phyloP scores from a whole-genome alignment of 2,113 vertebrate species.

The Chlorocebus sabaeus region DNA sequence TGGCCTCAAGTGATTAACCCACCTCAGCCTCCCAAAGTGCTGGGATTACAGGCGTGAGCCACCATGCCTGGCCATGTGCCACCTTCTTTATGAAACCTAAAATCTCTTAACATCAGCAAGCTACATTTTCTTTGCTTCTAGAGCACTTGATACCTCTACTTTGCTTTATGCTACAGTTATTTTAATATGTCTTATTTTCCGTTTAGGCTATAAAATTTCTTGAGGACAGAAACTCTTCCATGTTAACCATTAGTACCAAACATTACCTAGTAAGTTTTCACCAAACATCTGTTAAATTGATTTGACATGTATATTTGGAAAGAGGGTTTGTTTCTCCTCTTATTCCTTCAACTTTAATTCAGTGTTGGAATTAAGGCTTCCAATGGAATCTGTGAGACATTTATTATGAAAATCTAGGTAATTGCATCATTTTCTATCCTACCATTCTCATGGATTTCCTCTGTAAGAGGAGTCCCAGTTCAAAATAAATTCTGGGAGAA shows the following conservation, averaged over 20 bases:
- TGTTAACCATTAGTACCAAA: not conserved
- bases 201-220: not conserved
- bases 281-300: not conserved
- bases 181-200: not conserved
- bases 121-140: not conserved
- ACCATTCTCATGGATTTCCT: not conserved
- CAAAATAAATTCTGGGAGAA: not conserved
- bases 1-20: too few relatives aligned
- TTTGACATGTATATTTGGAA: not conserved
- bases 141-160: not conserved
- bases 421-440: not conserved
- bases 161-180: not conserved
- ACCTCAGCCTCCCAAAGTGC: too few relatives aligned
- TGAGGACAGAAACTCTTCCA: not conserved
- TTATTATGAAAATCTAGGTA: not conserved
- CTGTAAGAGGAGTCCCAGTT: not conserved
- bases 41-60: too few relatives aligned
- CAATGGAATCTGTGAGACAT: not conserved
- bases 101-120: not conserved
- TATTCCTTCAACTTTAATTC: conserved; percentile 28
- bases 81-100: not conserved
- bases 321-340: not conserved
- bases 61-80: too few relatives aligned
- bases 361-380: not conserved
- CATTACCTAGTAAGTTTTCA: not conserved